A percentile compares a stretch with the other conserved stretches of the same genome.
These are phyloP conservation scores for Eristalis intricaria DNA, from an alignment of 2,888 invertebrate species.

Conservation along the genomic window DNA sequence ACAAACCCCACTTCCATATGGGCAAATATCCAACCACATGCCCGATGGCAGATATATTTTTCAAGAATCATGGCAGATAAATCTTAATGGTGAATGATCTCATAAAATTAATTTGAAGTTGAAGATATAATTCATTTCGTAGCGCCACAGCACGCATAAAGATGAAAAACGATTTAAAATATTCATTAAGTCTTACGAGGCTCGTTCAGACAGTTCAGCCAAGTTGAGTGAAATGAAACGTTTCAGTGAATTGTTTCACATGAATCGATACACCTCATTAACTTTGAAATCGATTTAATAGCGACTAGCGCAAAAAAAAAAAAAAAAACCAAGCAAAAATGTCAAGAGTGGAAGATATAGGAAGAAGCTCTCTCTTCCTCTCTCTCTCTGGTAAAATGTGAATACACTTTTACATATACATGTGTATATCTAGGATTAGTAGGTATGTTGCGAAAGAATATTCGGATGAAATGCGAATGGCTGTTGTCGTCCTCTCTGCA, in stretches of 20 bases:
- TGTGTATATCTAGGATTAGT: too few relatives aligned
- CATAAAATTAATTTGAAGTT: background rate
- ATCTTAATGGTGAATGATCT: background rate
- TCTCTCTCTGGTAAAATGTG: background rate
- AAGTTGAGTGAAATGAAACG: slow-evolving; percentile 7
- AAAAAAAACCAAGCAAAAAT: background rate
- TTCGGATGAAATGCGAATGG: background rate
- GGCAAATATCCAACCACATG: background rate
- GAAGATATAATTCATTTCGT: background rate
- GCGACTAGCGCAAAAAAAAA: background rate
- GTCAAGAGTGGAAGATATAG: background rate
- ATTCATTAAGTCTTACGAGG: background rate
- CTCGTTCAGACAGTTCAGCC: background rate
- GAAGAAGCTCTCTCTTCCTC: background rate
- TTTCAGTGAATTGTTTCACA: slow-evolving; percentile 4
- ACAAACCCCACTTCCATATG: background rate
- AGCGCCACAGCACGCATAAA: background rate
- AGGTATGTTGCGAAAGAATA: background rate
- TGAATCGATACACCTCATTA: slow-evolving; percentile 6
- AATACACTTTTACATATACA: background rate
- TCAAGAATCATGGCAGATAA: background rate
- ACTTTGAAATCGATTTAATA: slow-evolving; percentile 3
- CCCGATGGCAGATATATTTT: background rate
- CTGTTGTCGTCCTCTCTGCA: background rate
- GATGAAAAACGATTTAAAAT: background rate